Percentiles rank a stretch among this genome's conserved stretches.
These are phyloP conservation scores for Rhabdophis nuchalis DNA, from an alignment of 2,797 vertebrate species.

Conservation along the genomic window DNA sequence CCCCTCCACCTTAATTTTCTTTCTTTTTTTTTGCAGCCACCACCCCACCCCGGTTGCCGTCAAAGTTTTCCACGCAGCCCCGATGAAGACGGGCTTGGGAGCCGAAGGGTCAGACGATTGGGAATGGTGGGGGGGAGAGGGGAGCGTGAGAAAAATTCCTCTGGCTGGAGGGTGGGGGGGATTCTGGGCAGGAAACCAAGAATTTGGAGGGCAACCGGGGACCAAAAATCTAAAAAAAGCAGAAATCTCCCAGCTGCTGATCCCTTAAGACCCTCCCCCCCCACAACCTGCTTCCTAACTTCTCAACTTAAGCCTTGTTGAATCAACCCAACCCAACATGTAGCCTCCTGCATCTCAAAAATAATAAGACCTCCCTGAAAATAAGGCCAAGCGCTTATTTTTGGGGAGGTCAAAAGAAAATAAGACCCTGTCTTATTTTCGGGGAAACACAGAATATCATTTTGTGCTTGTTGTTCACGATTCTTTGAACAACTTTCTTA, in stretches of 20 bases:
- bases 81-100: neutral
- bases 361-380: too few relatives aligned
- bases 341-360: too few relatives aligned
- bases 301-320: neutral
- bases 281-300: neutral
- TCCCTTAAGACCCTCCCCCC: neutral
- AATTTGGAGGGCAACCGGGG: conserved; percentile 69
- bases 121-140: neutral
- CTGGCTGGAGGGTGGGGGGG: conserved; percentile 36
- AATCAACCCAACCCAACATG: neutral
- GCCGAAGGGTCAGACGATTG: too few relatives aligned
- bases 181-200: conserved; percentile 65
- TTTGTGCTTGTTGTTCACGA: too few relatives aligned
- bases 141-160: conserved; percentile 70
- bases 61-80: conserved; percentile 15
- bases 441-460: too few relatives aligned
- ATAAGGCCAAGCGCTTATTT: too few relatives aligned
- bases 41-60: neutral
- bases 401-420: too few relatives aligned
- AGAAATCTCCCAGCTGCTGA: too few relatives aligned
- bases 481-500: too few relatives aligned
- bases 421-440: too few relatives aligned
- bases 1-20: too few relatives aligned
- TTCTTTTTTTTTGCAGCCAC: neutral
- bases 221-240: neutral